These are phyloP conservation scores for Globia sparganii DNA, from an alignment of 2,888 invertebrate genomes.

Conservation along the genomic window DNA sequence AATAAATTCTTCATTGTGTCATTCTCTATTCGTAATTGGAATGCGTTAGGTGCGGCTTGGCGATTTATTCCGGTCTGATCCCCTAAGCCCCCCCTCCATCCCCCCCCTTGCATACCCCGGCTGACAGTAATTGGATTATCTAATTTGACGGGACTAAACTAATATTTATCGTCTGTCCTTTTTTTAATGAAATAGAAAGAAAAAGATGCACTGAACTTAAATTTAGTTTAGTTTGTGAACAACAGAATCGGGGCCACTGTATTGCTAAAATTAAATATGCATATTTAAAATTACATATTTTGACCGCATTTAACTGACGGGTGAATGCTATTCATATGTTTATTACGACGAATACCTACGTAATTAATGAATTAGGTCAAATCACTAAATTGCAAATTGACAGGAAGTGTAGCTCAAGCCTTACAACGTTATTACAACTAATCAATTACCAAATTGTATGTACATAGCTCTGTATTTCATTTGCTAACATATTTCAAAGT, in stretches of 20 bases:
- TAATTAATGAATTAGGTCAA: constrained; percentile 18
- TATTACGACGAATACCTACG: constrained; percentile 4
- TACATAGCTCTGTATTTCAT: constrained; percentile 5
- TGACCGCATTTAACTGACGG: background rate
- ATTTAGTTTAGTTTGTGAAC: too few relatives aligned
- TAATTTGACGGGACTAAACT: too few relatives aligned
- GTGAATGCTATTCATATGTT: constrained; percentile 4
- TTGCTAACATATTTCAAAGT: constrained; percentile 23
- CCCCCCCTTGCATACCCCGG: too few relatives aligned
- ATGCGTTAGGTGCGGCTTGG: constrained; percentile 36
- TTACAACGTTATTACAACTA: background rate
- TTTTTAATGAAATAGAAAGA: too few relatives aligned
- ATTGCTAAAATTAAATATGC: background rate
- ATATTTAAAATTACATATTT: background rate
- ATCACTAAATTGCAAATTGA: constrained; percentile 7
- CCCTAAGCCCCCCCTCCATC: too few relatives aligned
- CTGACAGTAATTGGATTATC: too few relatives aligned
- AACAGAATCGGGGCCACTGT: too few relatives aligned
- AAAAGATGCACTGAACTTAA: too few relatives aligned
- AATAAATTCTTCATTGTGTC: constrained; percentile 24
- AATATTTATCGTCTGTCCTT: too few relatives aligned
- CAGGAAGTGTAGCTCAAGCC: constrained; percentile 8
- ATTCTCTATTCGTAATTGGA: constrained; percentile 24
- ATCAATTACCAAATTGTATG: constrained; percentile 27
- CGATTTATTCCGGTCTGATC: too few relatives aligned